Percentiles rank a stretch among this genome's conserved stretches.
Evolutionary conservation across 1,140 invertebrate species (phyloP).

Genomic region (Magallana gigas): DNA sequence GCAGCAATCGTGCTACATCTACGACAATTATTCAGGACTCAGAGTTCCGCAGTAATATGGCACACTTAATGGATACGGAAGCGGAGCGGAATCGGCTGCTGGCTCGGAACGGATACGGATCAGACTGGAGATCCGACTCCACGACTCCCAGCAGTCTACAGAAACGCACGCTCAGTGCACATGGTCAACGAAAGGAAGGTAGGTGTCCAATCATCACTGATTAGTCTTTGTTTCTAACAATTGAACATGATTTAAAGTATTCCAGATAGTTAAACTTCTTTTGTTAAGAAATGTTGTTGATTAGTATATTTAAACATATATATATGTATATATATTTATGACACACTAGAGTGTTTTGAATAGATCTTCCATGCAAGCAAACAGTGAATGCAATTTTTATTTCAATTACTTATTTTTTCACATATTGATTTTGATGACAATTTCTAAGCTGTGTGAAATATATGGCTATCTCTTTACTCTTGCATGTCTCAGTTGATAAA

Average conservation of each 20-base stretch:
- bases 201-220: background rate
- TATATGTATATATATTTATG: too few relatives aligned
- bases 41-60: conserved; percentile 64
- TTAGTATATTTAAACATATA: too few relatives aligned
- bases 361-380: too few relatives aligned
- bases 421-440: background rate
- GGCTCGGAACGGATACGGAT: conserved; percentile 58
- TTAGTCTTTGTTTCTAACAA: too few relatives aligned
- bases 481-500: conserved; percentile 36
- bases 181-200: conserved; percentile 60
- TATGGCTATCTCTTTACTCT: conserved; percentile 6
- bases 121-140: conserved; percentile 67
- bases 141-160: conserved; percentile 59
- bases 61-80: conserved; percentile 65
- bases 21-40: conserved; percentile 62
- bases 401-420: too few relatives aligned
- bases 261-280: too few relatives aligned
- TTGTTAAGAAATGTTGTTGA: too few relatives aligned
- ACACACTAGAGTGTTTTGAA: too few relatives aligned
- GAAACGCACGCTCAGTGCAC: conserved; percentile 66
- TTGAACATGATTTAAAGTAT: too few relatives aligned
- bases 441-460: background rate
- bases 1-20: conserved; percentile 37
- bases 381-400: too few relatives aligned
- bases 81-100: conserved; percentile 64